Evolutionary conservation across 2,113 vertebrate species (phyloP), one percentile per base, ranked within the genome.

Genomic region (Mionectes macconnelli): DNA sequence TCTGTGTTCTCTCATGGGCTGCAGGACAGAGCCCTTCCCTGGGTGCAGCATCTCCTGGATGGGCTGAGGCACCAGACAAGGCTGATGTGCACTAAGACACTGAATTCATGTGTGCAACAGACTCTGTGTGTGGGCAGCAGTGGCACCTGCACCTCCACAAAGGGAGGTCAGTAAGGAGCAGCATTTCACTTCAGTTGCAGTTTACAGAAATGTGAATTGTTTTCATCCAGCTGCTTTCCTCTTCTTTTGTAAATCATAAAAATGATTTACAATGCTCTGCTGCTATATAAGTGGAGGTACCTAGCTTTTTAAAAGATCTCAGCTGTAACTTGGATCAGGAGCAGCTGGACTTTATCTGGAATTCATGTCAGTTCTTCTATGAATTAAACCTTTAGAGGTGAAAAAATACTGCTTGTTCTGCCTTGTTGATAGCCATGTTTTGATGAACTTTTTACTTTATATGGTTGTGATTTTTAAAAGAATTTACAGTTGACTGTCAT

Each of bases 111-210:
- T 9, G 4, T 66, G 82, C 62, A 47, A 5, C 49, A 69, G 70
- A 25, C 4, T 23, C 12, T 0, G 2, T 55, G 50, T 52, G 78
- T 0, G 0, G 59, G 79, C 83, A 94, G 49, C 53, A 44, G 17
- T 13, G 39, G 60, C 55, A 75, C 28, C 56, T 86, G 59, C 55
- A 78, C 30, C 52, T 88, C 52, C 64, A 28, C 3, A 1, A 53
- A 56, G 37, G 40, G 50, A 84, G 70, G 25, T 76, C 55, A 55
- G 49, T 52, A 87, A 76, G 53, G 28, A 89, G 17, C 62, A 80
- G 50, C 0, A 1, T 80, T 83, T 86, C 12, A 33, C 49, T 74
- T 78, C 70, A 79, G 23, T 52, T 66, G 24, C 9, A 68, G 20
- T 63, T 80, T 64, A 72, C 42, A 49, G 50, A 92, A 92, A 75